Evolutionary conservation across 2,113 vertebrate genomes (phyloP).

Genomic region (Gasterosteus aculeatus): DNA sequence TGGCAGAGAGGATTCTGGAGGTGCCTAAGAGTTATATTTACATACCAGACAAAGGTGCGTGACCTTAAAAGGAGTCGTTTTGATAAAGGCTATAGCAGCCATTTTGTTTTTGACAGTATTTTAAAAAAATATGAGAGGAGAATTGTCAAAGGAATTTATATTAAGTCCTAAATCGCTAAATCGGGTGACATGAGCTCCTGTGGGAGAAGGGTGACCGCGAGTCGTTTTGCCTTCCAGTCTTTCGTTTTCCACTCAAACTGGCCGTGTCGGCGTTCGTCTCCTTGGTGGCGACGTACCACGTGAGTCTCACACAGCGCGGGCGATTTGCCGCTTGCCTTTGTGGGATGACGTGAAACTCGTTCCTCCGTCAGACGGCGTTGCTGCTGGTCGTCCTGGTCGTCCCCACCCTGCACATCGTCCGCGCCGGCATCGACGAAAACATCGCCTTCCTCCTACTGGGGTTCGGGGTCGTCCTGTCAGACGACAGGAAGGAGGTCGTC

Average conservation of each 20-base stretch:
- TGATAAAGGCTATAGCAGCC: too few species aligned
- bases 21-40: constrained; percentile 72
- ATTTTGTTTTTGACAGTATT: not conserved
- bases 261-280: constrained; percentile 81
- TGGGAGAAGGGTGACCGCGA: not conserved
- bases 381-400: constrained; percentile 83
- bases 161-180: not conserved
- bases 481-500: constrained; percentile 86
- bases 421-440: constrained; percentile 85
- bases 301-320: constrained; percentile 56
- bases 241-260: constrained; percentile 85
- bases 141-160: not conserved
- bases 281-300: constrained; percentile 87
- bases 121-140: not conserved
- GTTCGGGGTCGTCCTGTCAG: constrained; percentile 86
- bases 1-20: constrained; percentile 64
- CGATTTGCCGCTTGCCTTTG: not conserved
- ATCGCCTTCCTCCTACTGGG: constrained; percentile 86
- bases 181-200: not conserved
- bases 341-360: not conserved
- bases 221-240: constrained; percentile 77
- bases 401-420: constrained; percentile 85
- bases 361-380: constrained; percentile 81
- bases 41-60: constrained; percentile 74
- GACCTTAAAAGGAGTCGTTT: too few species aligned